Base-by-base conservation (phyloP, 2,113 vertebrate genomes). In the Chaetodon auriga region DNA sequence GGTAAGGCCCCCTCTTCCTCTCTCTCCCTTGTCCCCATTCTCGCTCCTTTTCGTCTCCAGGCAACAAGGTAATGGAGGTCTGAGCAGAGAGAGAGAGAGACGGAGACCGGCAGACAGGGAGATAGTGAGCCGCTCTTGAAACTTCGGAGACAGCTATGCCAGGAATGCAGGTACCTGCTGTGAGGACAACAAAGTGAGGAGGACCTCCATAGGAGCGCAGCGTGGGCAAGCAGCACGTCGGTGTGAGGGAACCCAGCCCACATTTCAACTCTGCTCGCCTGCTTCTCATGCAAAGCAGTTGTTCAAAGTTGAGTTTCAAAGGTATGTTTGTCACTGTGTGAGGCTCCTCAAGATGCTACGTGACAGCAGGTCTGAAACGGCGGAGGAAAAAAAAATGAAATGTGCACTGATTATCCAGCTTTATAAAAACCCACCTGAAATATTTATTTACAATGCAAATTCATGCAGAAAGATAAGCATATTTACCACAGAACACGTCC, bases 121-220 rank as follows among this genome's bases (percentile, higher is more conserved):
- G 90, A 91, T 86, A 85, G 87, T 21, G 72, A 78, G 85, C 87
- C 63, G 78, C 86, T 89, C 84, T 85, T 86, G 82, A 83, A 90
- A 92, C 89, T 88, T 92, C 75, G 88, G 88, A 93, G 87, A 84
- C 88, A 92, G 92, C 90, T 92, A 95, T 95, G 90, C 85, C 69
- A 90, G 92, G 94, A 94, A 95, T 94, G 92, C 92, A 93, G 92
- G 92, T 93, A 89, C 93, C 92, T 81, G 90, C 93, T 92, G 90
- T 89, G 93, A 92, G 82, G 85, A 88, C 92, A 93, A 93, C 90
- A 92, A 92, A 93, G 92, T 89, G 90, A 89, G 88, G 85, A 82
- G 90, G 91, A 92, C 90, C 90, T 92, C 81, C 61, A 65, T 51
- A 73, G 87, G 84, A 84, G 85, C 53, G 68, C 84, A 65, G 89